A percentile compares a stretch with the other conserved stretches of the same genome.
Conservation (phyloP, 2,113 vertebrate genomes). For the Cephalopholis sonnerati region DNA sequence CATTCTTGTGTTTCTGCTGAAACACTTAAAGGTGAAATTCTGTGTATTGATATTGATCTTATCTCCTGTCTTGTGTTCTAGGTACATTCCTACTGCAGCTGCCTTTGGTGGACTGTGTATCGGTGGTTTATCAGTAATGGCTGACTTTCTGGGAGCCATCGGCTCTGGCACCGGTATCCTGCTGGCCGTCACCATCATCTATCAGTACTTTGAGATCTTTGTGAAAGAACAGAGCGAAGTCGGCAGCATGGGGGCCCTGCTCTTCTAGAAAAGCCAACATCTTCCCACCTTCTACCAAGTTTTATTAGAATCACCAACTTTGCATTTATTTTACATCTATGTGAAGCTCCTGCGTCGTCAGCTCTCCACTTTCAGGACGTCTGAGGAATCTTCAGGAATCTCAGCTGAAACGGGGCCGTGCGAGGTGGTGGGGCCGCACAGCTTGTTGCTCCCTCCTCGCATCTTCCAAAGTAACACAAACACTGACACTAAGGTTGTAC, state of each 20-base stretch:
- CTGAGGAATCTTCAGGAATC: slow-evolving; percentile 51
- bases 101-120: slow-evolving; percentile 98
- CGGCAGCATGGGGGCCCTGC: slow-evolving; percentile 96
- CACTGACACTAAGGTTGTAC: slow-evolving; percentile 35
- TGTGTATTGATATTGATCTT: not conserved
- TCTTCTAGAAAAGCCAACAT: slow-evolving; percentile 87
- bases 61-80: slow-evolving; percentile 62
- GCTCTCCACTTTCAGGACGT: slow-evolving; percentile 50
- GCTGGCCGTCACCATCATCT: slow-evolving; percentile 98
- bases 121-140: slow-evolving; percentile 96
- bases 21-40: not conserved
- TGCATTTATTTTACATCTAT: slow-evolving; percentile 58
- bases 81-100: slow-evolving; percentile 98
- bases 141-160: slow-evolving; percentile 97
- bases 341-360: slow-evolving; percentile 54
- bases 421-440: slow-evolving; percentile 21
- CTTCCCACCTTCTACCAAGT: slow-evolving; percentile 31
- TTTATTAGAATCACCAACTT: slow-evolving; percentile 59
- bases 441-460: slow-evolving; percentile 14
- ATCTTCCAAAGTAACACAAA: slow-evolving; percentile 34
- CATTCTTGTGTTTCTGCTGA: not conserved
- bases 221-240: slow-evolving; percentile 99
- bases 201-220: slow-evolving; percentile 99
- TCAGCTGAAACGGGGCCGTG: slow-evolving; percentile 35
- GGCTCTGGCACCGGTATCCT: slow-evolving; percentile 98